phyloP scores from a whole-genome alignment of 2,888 invertebrate species.

The Scelioninae gen. 1 region DNA sequence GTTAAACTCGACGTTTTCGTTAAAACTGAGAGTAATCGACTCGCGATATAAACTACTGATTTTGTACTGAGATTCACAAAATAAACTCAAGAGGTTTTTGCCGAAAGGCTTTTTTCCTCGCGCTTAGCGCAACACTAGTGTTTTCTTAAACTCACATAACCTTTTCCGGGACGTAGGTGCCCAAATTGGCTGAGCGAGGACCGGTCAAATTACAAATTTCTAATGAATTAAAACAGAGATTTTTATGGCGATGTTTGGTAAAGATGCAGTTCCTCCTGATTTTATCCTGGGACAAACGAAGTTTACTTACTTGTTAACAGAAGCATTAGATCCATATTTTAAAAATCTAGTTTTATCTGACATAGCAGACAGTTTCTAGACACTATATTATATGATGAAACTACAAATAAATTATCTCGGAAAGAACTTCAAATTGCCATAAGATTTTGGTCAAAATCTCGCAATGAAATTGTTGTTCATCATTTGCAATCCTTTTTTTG shows the following conservation, averaged over 20 bases:
- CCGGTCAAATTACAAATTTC: too few species aligned
- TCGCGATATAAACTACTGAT: too few species aligned
- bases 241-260: conserved; percentile 20
- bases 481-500: conserved; percentile 41
- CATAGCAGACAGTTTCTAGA: conserved; percentile 19
- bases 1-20: too few species aligned
- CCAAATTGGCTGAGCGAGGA: too few species aligned
- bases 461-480: conserved; percentile 12
- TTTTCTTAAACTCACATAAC: too few species aligned
- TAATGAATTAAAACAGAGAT: too few species aligned
- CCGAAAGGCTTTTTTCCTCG: too few species aligned
- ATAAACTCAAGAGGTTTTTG: too few species aligned
- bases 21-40: too few species aligned
- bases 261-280: conserved; percentile 1
- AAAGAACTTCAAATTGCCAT: conserved; percentile 35
- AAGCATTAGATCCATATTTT: conserved; percentile 39
- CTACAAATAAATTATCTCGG: conserved; percentile 20
- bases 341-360: conserved; percentile 25
- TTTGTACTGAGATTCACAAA: too few species aligned
- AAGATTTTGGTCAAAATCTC: conserved; percentile 32
- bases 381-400: conserved; percentile 36
- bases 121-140: too few species aligned
- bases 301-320: conserved; percentile 29
- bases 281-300: conserved; percentile 13
- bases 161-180: too few species aligned